These are phyloP conservation scores for Drosophila longiperda DNA, from an alignment of 2,888 invertebrate species.

Conservation along the genomic window DNA sequence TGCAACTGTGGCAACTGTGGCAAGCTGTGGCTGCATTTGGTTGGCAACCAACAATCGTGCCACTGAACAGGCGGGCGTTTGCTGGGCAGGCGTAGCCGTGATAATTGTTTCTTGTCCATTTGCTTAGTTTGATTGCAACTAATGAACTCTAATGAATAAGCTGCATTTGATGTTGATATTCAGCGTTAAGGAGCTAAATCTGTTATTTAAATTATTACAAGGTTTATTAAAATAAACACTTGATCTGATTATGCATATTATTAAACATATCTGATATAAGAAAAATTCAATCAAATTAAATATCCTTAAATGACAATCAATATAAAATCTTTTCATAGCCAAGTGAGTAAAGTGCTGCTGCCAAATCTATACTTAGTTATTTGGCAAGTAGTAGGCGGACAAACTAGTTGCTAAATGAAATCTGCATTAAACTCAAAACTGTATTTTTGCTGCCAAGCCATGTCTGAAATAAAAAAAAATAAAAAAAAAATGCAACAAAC, in stretches of 20 bases:
- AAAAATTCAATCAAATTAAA: background rate
- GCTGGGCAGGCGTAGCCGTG: slow-evolving; percentile 70
- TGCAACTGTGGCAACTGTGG: slow-evolving; percentile 7
- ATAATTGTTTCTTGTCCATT: slow-evolving; percentile 82
- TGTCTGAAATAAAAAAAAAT: slow-evolving; percentile 40
- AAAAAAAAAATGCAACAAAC: slow-evolving; percentile 28
- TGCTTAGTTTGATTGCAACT: slow-evolving; percentile 76
- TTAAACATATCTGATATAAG: background rate
- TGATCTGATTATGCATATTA: slow-evolving; percentile 4
- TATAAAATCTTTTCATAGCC: background rate
- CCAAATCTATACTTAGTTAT: background rate
- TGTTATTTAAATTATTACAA: slow-evolving; percentile 16
- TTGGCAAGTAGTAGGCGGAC: slow-evolving; percentile 24
- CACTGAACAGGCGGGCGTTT: slow-evolving; percentile 44
- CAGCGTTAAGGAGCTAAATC: slow-evolving; percentile 10
- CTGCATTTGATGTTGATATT: slow-evolving; percentile 23
- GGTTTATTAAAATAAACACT: slow-evolving; percentile 1
- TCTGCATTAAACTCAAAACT: slow-evolving; percentile 17
- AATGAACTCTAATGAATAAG: slow-evolving; percentile 77
- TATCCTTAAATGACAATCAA: background rate
- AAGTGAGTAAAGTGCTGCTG: background rate
- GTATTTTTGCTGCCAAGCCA: slow-evolving; percentile 44
- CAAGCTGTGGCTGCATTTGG: slow-evolving; percentile 13
- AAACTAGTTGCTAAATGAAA: background rate
- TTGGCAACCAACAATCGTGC: slow-evolving; percentile 37